Percentiles rank a stretch among this genome's conserved stretches.
Conservation (phyloP, 2,113 vertebrate genomes). For the Choloepus hoffmanni region DNA sequence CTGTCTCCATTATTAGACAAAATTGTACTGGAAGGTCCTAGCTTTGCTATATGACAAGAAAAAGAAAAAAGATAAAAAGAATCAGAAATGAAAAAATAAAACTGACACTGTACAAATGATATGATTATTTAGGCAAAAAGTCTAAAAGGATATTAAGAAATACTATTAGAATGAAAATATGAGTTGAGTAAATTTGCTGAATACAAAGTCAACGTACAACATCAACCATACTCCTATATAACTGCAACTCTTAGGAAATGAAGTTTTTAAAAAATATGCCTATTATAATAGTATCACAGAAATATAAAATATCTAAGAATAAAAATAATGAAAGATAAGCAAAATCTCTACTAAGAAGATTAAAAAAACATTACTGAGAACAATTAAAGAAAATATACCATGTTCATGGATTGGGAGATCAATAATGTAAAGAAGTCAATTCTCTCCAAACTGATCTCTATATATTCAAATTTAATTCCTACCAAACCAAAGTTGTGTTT, state of each 20-base stretch:
- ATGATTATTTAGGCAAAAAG: not conserved
- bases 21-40: not conserved
- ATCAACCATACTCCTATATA: not conserved
- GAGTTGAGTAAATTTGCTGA: not conserved
- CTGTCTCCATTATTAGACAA: not conserved
- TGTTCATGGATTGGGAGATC: no score
- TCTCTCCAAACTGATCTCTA: not conserved
- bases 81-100: no score
- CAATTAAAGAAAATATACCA: not conserved
- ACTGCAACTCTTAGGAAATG: not conserved
- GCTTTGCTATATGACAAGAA: not conserved
- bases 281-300: not conserved
- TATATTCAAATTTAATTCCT: conserved; percentile 18
- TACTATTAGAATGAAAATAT: not conserved
- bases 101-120: not conserved
- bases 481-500: not conserved
- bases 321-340: not conserved
- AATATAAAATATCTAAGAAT: conserved; percentile 31
- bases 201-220: not conserved
- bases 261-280: not conserved
- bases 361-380: conserved; percentile 18
- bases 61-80: not conserved
- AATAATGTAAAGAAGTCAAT: no score
- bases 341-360: not conserved
- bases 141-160: conserved; percentile 15